phyloP scores from a whole-genome alignment of 2,797 vertebrate genomes.

The Lithobates pipiens region DNA sequence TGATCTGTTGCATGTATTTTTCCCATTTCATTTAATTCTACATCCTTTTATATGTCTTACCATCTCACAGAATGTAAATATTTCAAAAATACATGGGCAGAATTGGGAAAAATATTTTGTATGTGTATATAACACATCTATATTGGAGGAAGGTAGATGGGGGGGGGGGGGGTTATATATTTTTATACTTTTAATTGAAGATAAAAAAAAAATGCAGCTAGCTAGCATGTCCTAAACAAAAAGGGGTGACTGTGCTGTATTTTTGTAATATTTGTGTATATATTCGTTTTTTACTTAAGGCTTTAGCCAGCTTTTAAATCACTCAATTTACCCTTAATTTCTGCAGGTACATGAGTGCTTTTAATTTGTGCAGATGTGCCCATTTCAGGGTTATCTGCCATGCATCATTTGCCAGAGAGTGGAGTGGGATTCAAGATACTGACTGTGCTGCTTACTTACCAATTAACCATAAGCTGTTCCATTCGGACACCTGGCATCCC shows the following conservation, averaged over 20 bases:
- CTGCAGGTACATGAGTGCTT: conserved; percentile 50
- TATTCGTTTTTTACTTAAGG: neutral
- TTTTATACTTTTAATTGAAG: neutral
- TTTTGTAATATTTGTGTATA: neutral
- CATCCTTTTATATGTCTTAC: neutral
- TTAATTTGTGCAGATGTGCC: conserved; percentile 59
- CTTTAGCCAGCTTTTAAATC: conserved; percentile 26
- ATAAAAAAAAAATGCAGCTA: neutral
- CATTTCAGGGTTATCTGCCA: conserved; percentile 49
- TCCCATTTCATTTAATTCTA: neutral
- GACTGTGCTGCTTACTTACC: conserved; percentile 60
- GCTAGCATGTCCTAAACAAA: neutral
- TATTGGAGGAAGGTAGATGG: neutral
- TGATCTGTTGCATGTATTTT: no score
- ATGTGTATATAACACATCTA: neutral
- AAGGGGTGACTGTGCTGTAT: neutral
- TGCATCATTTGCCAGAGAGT: conserved; percentile 56
- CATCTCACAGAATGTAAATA: neutral
- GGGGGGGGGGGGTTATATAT: neutral
- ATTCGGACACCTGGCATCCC: conserved; percentile 61
- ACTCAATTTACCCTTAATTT: conserved; percentile 47
- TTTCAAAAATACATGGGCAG: neutral
- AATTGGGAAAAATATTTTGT: neutral
- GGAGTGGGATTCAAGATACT: conserved; percentile 52
- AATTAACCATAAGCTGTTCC: conserved; percentile 63